These are phyloP conservation scores for Trichonephila inaurata DNA, from an alignment of 1,140 invertebrate genomes.

Conservation along the genomic window DNA sequence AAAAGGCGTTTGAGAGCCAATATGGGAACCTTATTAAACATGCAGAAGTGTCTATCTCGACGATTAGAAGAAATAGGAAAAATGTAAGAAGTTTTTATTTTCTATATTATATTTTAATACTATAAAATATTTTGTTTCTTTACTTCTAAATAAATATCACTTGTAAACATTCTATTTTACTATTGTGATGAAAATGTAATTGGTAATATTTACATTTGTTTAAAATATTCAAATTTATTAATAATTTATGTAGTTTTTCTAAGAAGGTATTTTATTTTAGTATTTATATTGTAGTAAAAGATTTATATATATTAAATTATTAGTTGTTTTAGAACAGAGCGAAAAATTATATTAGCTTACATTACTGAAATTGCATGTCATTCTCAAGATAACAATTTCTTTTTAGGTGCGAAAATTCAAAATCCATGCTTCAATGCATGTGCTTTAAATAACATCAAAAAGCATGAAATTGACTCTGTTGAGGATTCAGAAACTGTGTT, in stretches of 20 bases:
- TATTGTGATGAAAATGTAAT: too few species aligned
- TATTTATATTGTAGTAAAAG: too few species aligned
- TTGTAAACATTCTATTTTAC: too few species aligned
- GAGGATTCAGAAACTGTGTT: not conserved
- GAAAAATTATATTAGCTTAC: not conserved
- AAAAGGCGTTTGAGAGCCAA: conserved; percentile 80
- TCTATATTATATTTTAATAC: conserved; percentile 75
- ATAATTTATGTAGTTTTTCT: too few species aligned
- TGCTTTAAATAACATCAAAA: conserved; percentile 46
- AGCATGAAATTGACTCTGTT: conserved; percentile 12
- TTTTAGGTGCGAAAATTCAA: conserved; percentile 50
- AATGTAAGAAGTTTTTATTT: conserved; percentile 85
- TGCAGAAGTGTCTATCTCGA: conserved; percentile 91
- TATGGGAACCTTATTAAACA: conserved; percentile 83
- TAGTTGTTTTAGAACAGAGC: not conserved
- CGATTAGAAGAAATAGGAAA: conserved; percentile 91
- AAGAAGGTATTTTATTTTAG: too few species aligned
- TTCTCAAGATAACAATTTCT: not conserved
- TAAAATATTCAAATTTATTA: too few species aligned
- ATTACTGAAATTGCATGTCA: not conserved
- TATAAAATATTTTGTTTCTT: not conserved
- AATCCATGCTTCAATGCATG: conserved; percentile 47
- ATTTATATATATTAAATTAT: not conserved
- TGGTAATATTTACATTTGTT: too few species aligned
- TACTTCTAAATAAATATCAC: not conserved